Conservation (phyloP, 2,888 invertebrate species). For the Tinea trinotella region DNA sequence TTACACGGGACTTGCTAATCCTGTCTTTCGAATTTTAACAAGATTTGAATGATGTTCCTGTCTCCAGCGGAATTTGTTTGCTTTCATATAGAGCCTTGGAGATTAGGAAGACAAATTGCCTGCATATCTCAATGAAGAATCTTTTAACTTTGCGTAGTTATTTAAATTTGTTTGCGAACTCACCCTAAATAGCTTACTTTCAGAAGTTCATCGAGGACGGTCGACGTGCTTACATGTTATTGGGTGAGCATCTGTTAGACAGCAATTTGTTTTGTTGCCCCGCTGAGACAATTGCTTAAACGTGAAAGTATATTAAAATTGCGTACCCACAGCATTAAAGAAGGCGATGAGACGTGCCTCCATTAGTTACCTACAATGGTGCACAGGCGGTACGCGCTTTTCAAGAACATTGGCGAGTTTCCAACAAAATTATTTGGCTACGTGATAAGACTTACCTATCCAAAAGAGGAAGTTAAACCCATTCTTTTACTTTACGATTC, state of each 20-base stretch:
- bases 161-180: conserved; percentile 8
- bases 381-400: conserved; percentile 29
- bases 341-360: conserved; percentile 21
- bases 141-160: conserved; percentile 8
- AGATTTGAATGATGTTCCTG: conserved; percentile 50
- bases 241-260: background rate
- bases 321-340: conserved; percentile 14
- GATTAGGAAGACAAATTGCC: conserved; percentile 39
- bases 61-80: conserved; percentile 29
- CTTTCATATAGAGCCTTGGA: conserved; percentile 27
- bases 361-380: conserved; percentile 26
- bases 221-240: background rate
- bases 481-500: conserved; percentile 3
- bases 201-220: background rate
- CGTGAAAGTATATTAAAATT: conserved; percentile 13
- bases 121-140: conserved; percentile 24
- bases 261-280: background rate
- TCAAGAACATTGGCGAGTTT: conserved; percentile 29
- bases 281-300: conserved; percentile 3
- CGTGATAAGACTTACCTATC: conserved; percentile 16
- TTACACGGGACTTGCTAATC: conserved; percentile 55
- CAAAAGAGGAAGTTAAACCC: conserved; percentile 16
- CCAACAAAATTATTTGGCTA: conserved; percentile 29
- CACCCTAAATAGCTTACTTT: background rate
- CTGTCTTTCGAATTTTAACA: conserved; percentile 54